phyloP scores from a whole-genome alignment of 2,113 vertebrate genomes.

The Odocoileus virginianus region DNA sequence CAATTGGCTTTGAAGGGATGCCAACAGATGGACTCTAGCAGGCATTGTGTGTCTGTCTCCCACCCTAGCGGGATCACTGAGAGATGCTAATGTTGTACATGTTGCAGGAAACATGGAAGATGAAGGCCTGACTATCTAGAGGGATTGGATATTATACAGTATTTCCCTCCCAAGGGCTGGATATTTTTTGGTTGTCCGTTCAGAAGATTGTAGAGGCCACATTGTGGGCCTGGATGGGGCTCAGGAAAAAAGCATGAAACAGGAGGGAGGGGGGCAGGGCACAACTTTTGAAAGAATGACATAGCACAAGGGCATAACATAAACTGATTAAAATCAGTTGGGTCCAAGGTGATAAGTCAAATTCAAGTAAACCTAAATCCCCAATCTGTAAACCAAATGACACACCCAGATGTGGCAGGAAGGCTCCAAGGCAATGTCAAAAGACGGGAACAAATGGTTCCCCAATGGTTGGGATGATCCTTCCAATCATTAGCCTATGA shows the following conservation, averaged over 20 bases:
- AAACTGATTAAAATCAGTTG: not conserved
- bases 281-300: not conserved
- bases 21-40: not conserved
- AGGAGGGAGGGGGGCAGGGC: not conserved
- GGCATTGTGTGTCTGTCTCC: rapidly evolving
- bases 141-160: not conserved
- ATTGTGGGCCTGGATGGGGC: not conserved
- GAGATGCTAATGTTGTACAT: not conserved
- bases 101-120: not conserved
- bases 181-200: not conserved
- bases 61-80: not conserved
- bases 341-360: not conserved
- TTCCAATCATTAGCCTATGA: not conserved
- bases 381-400: not conserved
- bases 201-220: not conserved
- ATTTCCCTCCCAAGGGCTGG: not conserved
- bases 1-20: too few relatives aligned
- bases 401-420: not conserved
- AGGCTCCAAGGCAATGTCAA: not conserved
- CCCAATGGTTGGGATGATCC: not conserved
- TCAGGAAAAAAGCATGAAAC: not conserved
- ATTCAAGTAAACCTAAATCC: not conserved
- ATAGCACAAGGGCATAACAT: not conserved
- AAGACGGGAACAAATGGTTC: not conserved
- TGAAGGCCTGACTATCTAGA: not conserved